phyloP scores from a whole-genome alignment of 2,888 invertebrate genomes.

The Chloromyia formosa region DNA sequence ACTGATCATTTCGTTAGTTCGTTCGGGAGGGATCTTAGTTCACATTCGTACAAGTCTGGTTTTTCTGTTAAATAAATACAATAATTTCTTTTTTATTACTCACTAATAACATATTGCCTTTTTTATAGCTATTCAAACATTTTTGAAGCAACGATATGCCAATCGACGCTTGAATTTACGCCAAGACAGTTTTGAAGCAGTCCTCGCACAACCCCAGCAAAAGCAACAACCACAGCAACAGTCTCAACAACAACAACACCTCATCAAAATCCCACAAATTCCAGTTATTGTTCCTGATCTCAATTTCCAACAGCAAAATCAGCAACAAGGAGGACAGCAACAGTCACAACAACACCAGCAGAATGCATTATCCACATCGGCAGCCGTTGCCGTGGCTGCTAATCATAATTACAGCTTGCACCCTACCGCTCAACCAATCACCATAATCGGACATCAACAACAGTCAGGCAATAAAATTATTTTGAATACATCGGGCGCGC shows the following conservation, averaged over 20 bases:
- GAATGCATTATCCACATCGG: slow-evolving; percentile 53
- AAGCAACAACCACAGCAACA: slow-evolving; percentile 58
- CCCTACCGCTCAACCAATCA: slow-evolving; percentile 61
- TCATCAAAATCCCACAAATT: slow-evolving; percentile 61
- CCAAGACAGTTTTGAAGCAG: neutral
- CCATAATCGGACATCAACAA: slow-evolving; percentile 57
- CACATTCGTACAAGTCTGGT: too few relatives aligned
- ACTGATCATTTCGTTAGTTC: too few relatives aligned
- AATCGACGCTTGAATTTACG: slow-evolving; percentile 9
- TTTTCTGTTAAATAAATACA: too few relatives aligned
- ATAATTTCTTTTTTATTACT: too few relatives aligned
- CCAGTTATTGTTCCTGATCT: slow-evolving; percentile 61
- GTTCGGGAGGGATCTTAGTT: too few relatives aligned
- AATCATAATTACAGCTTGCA: slow-evolving; percentile 64
- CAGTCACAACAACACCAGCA: slow-evolving; percentile 44
- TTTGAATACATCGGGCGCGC: slow-evolving; percentile 56
- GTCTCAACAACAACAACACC: slow-evolving; percentile 57
- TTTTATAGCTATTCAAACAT: slow-evolving; percentile 57
- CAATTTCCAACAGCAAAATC: slow-evolving; percentile 54
- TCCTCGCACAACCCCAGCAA: slow-evolving; percentile 52
- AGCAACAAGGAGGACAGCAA: slow-evolving; percentile 49
- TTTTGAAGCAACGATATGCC: slow-evolving; percentile 46
- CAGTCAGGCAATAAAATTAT: slow-evolving; percentile 60
- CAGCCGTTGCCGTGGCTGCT: slow-evolving; percentile 59
- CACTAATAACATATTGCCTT: neutral